Conservation (phyloP, 2,888 invertebrate genomes). For the Hypsopygia costalis region DNA sequence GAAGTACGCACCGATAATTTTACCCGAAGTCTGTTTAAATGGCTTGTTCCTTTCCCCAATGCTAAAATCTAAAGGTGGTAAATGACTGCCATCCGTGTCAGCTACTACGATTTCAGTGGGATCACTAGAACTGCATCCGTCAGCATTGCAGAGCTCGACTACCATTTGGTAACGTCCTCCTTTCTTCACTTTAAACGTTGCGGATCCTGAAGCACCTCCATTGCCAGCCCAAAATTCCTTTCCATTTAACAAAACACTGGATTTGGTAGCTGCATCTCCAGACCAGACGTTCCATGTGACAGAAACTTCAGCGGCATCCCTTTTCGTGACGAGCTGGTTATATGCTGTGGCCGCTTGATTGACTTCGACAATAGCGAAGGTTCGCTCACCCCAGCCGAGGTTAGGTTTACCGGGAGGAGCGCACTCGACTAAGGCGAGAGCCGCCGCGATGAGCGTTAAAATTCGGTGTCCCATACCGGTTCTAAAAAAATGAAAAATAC, state of each 20-base stretch:
- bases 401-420: slow-evolving; percentile 66
- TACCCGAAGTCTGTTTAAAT: slow-evolving; percentile 71
- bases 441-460: slow-evolving; percentile 48
- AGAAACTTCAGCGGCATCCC: slow-evolving; percentile 64
- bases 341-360: slow-evolving; percentile 75
- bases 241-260: slow-evolving; percentile 55
- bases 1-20: slow-evolving; percentile 70
- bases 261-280: slow-evolving; percentile 59
- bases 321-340: slow-evolving; percentile 64
- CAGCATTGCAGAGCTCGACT: slow-evolving; percentile 64
- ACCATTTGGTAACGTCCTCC: slow-evolving; percentile 69
- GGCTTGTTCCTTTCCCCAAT: slow-evolving; percentile 68
- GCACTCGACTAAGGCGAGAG: slow-evolving; percentile 40
- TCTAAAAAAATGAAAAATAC: slow-evolving; percentile 53
- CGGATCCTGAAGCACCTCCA: slow-evolving; percentile 51
- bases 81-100: slow-evolving; percentile 73
- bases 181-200: slow-evolving; percentile 65
- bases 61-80: slow-evolving; percentile 60
- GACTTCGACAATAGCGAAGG: slow-evolving; percentile 70
- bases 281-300: slow-evolving; percentile 76
- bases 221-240: slow-evolving; percentile 63
- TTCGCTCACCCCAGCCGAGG: slow-evolving; percentile 71
- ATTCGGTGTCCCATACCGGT: slow-evolving; percentile 57
- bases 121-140: slow-evolving; percentile 65
- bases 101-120: slow-evolving; percentile 66